A percentile compares a stretch with the other conserved stretches of the same genome.
Evolutionary conservation across 1,140 invertebrate genomes (phyloP).

Genomic region (Pissodes strobi): DNA sequence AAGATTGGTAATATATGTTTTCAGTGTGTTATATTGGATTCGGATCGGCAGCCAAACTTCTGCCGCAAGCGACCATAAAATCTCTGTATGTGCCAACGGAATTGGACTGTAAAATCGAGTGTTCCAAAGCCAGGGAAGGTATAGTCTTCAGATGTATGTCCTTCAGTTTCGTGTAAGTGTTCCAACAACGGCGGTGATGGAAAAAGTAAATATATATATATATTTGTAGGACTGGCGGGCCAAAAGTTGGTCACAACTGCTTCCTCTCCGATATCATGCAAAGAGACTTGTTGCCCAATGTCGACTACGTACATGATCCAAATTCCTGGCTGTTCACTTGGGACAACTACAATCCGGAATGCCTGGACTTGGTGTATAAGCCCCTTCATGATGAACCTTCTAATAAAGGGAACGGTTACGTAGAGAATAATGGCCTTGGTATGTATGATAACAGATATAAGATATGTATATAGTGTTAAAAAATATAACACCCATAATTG

Average conservation of each 20-base stretch:
- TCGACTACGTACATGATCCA: conserved; percentile 66
- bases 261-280: conserved; percentile 71
- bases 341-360: conserved; percentile 58
- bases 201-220: too few relatives aligned
- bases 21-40: conserved; percentile 76
- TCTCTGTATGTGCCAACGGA: conserved; percentile 65
- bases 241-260: conserved; percentile 61
- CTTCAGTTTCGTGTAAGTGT: conserved; percentile 68
- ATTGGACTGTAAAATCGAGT: conserved; percentile 70
- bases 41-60: conserved; percentile 68
- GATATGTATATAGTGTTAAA: not conserved
- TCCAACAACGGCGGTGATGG: too few relatives aligned
- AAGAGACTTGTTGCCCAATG: conserved; percentile 67
- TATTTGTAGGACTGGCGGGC: conserved; percentile 42
- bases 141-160: conserved; percentile 71
- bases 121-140: conserved; percentile 62
- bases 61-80: conserved; percentile 66
- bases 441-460: not conserved
- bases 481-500: too few relatives aligned
- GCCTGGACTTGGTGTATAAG: conserved; percentile 38
- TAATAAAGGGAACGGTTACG: too few relatives aligned
- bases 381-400: conserved; percentile 9
- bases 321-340: conserved; percentile 69
- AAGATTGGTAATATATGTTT: conserved; percentile 37
- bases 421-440: not conserved